A percentile compares a stretch with the other conserved stretches of the same genome.
phyloP scores from a whole-genome alignment of 2,888 invertebrate genomes.

The Teinopalpus imperialis region DNA sequence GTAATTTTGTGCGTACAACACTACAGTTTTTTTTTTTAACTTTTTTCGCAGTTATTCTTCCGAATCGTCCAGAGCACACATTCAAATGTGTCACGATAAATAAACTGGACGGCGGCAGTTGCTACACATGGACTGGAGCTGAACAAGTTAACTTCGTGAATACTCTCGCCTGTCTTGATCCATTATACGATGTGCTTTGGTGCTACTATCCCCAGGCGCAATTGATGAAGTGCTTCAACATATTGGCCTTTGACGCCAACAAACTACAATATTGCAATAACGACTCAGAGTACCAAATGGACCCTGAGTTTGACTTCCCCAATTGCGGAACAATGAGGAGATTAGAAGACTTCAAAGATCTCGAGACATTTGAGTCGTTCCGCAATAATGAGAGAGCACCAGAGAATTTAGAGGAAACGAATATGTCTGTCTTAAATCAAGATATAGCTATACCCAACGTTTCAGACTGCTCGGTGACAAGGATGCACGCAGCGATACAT shows the following conservation, averaged over 20 bases:
- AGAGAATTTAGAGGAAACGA: constrained; percentile 58
- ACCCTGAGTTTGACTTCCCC: constrained; percentile 60
- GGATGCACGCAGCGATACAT: constrained; percentile 95
- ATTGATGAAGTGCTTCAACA: constrained; percentile 89
- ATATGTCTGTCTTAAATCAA: constrained; percentile 87
- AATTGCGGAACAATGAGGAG: constrained; percentile 67
- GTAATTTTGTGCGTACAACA: too few relatives aligned
- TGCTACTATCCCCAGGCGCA: constrained; percentile 87
- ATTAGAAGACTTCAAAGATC: constrained; percentile 65
- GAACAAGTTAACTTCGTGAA: constrained; percentile 93
- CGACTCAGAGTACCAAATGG: constrained; percentile 48
- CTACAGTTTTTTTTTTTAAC: too few relatives aligned
- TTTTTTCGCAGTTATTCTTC: constrained; percentile 86
- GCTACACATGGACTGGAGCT: constrained; percentile 90
- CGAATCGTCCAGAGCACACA: constrained; percentile 89
- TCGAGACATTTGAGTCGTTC: constrained; percentile 59
- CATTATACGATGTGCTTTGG: constrained; percentile 96
- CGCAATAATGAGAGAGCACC: constrained; percentile 46
- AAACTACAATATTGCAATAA: constrained; percentile 64
- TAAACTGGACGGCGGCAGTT: constrained; percentile 94
- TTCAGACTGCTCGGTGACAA: constrained; percentile 86
- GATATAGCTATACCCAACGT: constrained; percentile 91
- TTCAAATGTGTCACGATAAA: constrained; percentile 95
- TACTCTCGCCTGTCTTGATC: constrained; percentile 92
- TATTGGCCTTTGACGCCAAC: constrained; percentile 88